A percentile compares a stretch with the other conserved stretches of the same genome.
These are phyloP conservation scores for Hippoglossus stenolepis DNA, from an alignment of 2,113 vertebrate species.

Conservation along the genomic window DNA sequence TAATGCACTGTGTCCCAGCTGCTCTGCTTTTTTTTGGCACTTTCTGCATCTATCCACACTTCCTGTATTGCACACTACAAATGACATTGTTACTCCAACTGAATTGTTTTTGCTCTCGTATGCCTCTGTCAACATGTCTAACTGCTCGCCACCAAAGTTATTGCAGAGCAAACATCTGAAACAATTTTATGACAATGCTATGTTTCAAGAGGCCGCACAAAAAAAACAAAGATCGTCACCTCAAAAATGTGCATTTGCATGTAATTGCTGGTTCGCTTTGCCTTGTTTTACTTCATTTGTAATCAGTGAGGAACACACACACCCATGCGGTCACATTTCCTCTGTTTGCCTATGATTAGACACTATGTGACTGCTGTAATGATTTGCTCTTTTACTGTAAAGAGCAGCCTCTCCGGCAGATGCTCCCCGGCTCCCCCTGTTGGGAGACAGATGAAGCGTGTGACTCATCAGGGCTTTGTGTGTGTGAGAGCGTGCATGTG, in stretches of 20 bases:
- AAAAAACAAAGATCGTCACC: slow-evolving; percentile 31
- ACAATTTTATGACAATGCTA: slow-evolving; percentile 33
- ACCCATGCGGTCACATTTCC: slow-evolving; percentile 51
- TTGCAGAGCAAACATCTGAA: slow-evolving; percentile 39
- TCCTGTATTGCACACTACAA: neutral
- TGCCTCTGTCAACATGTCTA: slow-evolving; percentile 15
- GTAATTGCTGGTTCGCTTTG: slow-evolving; percentile 63
- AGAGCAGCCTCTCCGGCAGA: slow-evolving; percentile 58
- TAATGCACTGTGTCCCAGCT: slow-evolving; percentile 42
- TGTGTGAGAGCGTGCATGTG: slow-evolving; percentile 9
- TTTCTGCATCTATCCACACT: slow-evolving; percentile 35
- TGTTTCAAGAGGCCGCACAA: slow-evolving; percentile 44
- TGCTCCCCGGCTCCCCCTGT: slow-evolving; percentile 81
- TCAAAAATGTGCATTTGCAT: slow-evolving; percentile 76
- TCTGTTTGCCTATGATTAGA: slow-evolving; percentile 61
- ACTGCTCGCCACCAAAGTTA: slow-evolving; percentile 4
- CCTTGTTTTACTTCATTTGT: slow-evolving; percentile 60
- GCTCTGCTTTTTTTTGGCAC: slow-evolving; percentile 31
- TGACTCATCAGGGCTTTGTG: slow-evolving; percentile 72
- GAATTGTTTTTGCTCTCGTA: slow-evolving; percentile 3
- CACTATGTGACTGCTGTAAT: slow-evolving; percentile 42
- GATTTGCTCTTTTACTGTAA: slow-evolving; percentile 54
- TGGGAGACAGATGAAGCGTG: slow-evolving; percentile 84
- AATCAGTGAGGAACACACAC: slow-evolving; percentile 55
- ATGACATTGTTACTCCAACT: neutral